These are phyloP conservation scores for Cantharis flavilabris DNA, from an alignment of 2,888 invertebrate genomes.

Conservation along the genomic window DNA sequence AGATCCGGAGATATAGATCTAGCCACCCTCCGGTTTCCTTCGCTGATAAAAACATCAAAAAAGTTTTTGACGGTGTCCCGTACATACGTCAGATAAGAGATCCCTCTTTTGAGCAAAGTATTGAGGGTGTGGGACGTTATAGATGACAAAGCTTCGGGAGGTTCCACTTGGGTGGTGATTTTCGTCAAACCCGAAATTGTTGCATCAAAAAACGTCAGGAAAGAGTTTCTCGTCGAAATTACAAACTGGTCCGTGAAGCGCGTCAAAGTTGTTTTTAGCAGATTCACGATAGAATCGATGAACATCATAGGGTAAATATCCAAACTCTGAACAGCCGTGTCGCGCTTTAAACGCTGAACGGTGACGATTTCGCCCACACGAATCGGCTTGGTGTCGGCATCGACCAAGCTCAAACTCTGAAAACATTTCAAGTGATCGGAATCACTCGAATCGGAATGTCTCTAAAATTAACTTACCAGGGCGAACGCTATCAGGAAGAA, in stretches of 20 bases:
- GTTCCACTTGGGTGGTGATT: conserved; percentile 1
- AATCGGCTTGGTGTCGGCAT: neutral
- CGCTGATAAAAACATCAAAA: conserved; percentile 8
- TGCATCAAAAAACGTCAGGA: conserved; percentile 1
- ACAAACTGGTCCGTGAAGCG: neutral
- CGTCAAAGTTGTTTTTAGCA: neutral
- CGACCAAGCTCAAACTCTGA: neutral
- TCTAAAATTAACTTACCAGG: neutral
- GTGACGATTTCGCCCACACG: neutral
- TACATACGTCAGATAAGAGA: conserved; percentile 1
- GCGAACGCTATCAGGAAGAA: neutral
- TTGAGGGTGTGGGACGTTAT: conserved; percentile 1
- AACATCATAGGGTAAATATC: neutral
- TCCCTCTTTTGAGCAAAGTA: neutral
- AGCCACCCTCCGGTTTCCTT: neutral
- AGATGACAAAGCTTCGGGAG: neutral
- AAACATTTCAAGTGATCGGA: neutral
- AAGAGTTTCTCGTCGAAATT: neutral
- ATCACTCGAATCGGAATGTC: too few relatives aligned
- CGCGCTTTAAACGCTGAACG: neutral
- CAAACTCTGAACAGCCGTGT: neutral
- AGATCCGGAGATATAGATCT: neutral
- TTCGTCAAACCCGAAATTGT: neutral
- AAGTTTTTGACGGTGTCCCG: conserved; percentile 1
- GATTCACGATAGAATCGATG: neutral